phyloP scores from a whole-genome alignment of 2,888 invertebrate species.

The Polymixis lichenea region DNA sequence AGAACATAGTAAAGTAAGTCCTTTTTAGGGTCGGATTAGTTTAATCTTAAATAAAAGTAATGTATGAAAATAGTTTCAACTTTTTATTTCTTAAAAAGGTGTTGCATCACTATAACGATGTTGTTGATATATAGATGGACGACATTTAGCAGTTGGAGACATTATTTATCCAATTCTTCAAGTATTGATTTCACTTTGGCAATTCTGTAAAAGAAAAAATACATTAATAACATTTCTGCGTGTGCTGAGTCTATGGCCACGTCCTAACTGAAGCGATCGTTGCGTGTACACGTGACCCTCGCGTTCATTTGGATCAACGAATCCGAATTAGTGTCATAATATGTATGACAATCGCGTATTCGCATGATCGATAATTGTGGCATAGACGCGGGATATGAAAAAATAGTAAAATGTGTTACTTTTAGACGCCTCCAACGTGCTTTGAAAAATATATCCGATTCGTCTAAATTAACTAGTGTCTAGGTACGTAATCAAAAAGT shows the following conservation, averaged over 20 bases:
- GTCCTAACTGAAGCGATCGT: not conserved
- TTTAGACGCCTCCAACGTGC: not conserved
- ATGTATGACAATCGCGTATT: no score
- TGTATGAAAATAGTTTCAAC: not conserved
- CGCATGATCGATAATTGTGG: not conserved
- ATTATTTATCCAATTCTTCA: slow-evolving; percentile 7
- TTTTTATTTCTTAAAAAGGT: not conserved
- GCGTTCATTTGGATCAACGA: not conserved
- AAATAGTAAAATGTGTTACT: no score
- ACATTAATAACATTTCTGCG: no score
- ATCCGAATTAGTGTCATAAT: not conserved
- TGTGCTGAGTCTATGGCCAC: not conserved
- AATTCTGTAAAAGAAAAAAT: slow-evolving; percentile 4
- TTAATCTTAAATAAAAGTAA: not conserved
- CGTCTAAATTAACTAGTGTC: not conserved
- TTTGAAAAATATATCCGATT: no score
- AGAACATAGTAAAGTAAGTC: not conserved
- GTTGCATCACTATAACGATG: not conserved
- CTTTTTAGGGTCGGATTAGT: not conserved
- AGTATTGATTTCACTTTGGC: not conserved
- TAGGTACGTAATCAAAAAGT: no score
- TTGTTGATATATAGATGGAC: no score
- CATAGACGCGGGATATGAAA: no score
- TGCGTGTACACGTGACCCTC: not conserved
- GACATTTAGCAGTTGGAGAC: not conserved